These are phyloP conservation scores for Pardosa pseudoannulata DNA, from an alignment of 2,888 invertebrate species.

Conservation along the genomic window DNA sequence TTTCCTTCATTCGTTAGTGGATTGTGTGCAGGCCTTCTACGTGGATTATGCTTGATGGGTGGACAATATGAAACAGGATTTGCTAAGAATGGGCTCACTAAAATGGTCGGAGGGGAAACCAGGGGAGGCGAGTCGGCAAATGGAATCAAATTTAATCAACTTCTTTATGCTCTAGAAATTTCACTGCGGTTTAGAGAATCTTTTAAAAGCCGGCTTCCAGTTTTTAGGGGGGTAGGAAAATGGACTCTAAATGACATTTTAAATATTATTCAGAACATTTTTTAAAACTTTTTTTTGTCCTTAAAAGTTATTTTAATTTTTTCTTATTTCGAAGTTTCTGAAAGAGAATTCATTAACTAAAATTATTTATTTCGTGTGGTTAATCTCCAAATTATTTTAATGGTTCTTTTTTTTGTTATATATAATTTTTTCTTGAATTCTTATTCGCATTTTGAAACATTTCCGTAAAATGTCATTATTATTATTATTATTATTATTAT, in stretches of 20 bases:
- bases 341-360: too few relatives aligned
- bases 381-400: too few relatives aligned
- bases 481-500: too few relatives aligned
- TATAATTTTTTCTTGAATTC: too few relatives aligned
- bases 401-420: too few relatives aligned
- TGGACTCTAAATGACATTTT: neutral
- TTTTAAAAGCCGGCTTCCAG: neutral
- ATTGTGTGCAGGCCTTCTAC: neutral
- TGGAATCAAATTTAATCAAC: slow-evolving; percentile 16
- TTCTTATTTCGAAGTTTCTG: too few relatives aligned
- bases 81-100: neutral
- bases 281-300: too few relatives aligned
- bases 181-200: neutral
- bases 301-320: too few relatives aligned
- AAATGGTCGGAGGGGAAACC: neutral
- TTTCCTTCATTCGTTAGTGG: neutral
- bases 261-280: too few relatives aligned
- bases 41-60: slow-evolving; percentile 14
- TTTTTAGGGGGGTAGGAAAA: neutral
- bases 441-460: too few relatives aligned
- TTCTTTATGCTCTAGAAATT: slow-evolving; percentile 6
- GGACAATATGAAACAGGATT: slow-evolving; percentile 12
- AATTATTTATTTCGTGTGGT: too few relatives aligned
- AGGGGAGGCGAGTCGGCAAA: neutral
- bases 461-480: too few relatives aligned